phyloP scores from a whole-genome alignment of 2,113 vertebrate genomes.

The Amazona guildingii region DNA sequence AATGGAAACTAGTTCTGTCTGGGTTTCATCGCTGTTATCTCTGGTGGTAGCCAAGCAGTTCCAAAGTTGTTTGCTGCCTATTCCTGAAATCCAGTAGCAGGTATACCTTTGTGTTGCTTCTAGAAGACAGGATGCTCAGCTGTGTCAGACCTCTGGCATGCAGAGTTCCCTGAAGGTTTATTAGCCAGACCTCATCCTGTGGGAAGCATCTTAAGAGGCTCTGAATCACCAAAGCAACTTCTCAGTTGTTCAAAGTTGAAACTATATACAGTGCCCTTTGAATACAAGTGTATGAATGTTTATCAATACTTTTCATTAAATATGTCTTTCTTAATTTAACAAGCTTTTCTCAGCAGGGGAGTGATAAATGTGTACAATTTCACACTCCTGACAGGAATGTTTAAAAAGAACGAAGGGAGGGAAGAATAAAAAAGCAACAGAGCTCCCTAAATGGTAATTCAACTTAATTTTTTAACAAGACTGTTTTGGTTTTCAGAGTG shows the following conservation, averaged over 20 bases:
- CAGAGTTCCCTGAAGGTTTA: background rate
- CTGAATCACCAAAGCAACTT: background rate
- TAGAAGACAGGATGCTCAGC: background rate
- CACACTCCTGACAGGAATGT: constrained; percentile 11
- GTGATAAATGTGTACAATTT: constrained; percentile 21
- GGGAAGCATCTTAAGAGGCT: background rate
- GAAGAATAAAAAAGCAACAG: background rate
- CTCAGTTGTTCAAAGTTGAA: constrained; percentile 6
- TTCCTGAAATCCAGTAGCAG: background rate
- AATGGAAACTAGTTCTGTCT: background rate
- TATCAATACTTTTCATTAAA: constrained; percentile 9
- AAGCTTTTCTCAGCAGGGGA: background rate
- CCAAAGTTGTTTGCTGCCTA: background rate
- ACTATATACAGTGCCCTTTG: background rate
- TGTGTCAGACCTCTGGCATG: background rate
- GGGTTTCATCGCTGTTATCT: background rate
- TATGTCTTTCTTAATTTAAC: constrained; percentile 21
- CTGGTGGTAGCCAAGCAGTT: background rate
- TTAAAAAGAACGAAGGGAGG: constrained; percentile 27
- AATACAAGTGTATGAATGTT: background rate
- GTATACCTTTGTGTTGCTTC: background rate
- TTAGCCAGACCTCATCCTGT: background rate
- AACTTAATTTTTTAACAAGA: constrained; percentile 52
- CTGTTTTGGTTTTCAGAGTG: constrained; percentile 42
- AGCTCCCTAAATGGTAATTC: constrained; percentile 35